phyloP scores from a whole-genome alignment of 2,797 vertebrate species.

The Xiphophorus birchmanni region DNA sequence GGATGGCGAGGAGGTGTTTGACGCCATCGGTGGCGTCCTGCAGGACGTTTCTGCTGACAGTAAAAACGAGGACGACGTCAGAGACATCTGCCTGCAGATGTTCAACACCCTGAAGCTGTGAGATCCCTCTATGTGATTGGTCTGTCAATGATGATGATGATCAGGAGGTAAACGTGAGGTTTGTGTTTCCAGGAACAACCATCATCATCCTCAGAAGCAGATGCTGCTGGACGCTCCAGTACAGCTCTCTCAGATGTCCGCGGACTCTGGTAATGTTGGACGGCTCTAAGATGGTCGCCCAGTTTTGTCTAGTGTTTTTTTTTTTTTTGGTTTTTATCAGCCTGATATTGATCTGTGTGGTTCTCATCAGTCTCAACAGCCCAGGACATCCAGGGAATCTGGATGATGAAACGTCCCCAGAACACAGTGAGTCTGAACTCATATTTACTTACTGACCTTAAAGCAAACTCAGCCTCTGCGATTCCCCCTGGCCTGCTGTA shows the following conservation, averaged over 20 bases:
- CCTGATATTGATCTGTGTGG: background rate
- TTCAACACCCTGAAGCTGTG: constrained; percentile 92
- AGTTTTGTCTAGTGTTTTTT: background rate
- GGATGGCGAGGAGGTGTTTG: constrained; percentile 93
- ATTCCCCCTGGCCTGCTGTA: background rate
- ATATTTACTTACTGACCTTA: background rate
- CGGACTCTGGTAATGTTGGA: constrained; percentile 77
- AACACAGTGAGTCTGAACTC: constrained; percentile 70
- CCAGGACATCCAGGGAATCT: constrained; percentile 80
- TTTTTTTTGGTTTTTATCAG: background rate
- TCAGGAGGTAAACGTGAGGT: background rate
- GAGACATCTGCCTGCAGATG: constrained; percentile 93
- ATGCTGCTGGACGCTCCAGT: constrained; percentile 91
- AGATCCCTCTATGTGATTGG: constrained; percentile 35
- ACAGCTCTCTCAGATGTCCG: constrained; percentile 87
- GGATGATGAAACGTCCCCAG: constrained; percentile 90
- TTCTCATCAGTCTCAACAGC: constrained; percentile 40
- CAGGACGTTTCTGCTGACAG: constrained; percentile 89
- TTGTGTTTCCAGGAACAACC: constrained; percentile 64
- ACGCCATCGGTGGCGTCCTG: constrained; percentile 91
- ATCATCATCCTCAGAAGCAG: constrained; percentile 71
- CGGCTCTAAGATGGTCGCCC: background rate
- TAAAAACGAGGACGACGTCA: constrained; percentile 91
- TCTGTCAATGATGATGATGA: background rate
- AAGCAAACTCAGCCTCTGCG: background rate